Conservation (phyloP, 2,888 invertebrate genomes). For the Napeogenes sylphis region DNA sequence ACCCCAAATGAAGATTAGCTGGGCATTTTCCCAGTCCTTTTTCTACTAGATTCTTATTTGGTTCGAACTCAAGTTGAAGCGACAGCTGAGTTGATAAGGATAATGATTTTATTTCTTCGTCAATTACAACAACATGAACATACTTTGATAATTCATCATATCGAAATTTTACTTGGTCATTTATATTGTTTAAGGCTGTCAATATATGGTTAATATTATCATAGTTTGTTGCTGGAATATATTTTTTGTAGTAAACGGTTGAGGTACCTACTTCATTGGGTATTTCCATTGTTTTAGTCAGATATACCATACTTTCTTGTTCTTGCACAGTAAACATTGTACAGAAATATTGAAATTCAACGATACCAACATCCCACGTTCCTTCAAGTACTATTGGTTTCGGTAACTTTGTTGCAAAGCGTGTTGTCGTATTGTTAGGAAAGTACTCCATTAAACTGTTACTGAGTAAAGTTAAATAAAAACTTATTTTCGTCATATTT, state of each 20-base stretch:
- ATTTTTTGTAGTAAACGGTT: neutral
- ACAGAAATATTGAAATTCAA: constrained; percentile 25
- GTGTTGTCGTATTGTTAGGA: constrained; percentile 11
- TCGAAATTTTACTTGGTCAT: neutral
- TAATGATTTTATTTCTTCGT: neutral
- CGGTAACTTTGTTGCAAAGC: constrained; percentile 14
- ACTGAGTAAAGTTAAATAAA: constrained; percentile 9
- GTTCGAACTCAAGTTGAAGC: constrained; percentile 3
- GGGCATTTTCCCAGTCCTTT: constrained; percentile 2
- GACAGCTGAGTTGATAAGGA: neutral
- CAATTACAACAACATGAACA: no score
- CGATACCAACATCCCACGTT: constrained; percentile 20
- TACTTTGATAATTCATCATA: no score
- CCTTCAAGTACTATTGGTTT: constrained; percentile 15
- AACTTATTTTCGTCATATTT: no score
- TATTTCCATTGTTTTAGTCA: neutral
- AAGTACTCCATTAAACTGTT: constrained; percentile 18
- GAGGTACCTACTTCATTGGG: neutral
- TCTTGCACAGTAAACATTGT: constrained; percentile 17
- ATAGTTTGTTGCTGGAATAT: constrained; percentile 8
- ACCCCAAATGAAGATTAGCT: no score
- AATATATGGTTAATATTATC: constrained; percentile 7
- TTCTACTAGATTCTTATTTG: constrained; percentile 11
- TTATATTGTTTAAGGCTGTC: constrained; percentile 1
- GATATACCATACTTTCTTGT: no score